Evolutionary conservation across 1,140 invertebrate genomes (phyloP).

Genomic region (Hermetia illucens): DNA sequence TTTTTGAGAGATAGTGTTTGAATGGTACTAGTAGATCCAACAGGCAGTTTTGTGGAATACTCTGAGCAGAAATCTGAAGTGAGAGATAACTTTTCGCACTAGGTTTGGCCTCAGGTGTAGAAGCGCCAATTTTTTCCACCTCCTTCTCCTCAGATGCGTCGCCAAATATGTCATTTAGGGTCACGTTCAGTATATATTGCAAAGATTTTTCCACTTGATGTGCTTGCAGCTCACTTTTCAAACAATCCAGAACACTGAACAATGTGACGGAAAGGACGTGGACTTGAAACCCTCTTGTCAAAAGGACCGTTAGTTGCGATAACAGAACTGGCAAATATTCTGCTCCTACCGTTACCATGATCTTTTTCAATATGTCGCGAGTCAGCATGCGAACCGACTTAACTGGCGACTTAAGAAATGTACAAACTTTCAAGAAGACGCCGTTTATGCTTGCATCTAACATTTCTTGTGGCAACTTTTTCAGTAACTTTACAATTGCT

Average conservation of each 20-base stretch:
- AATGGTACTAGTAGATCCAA: slow-evolving; percentile 67
- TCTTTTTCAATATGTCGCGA: slow-evolving; percentile 77
- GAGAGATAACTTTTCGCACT: slow-evolving; percentile 80
- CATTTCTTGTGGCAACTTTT: slow-evolving; percentile 64
- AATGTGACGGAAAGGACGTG: slow-evolving; percentile 85
- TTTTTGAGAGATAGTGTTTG: slow-evolving; percentile 61
- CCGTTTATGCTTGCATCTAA: slow-evolving; percentile 57
- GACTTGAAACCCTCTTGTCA: slow-evolving; percentile 83
- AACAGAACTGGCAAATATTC: slow-evolving; percentile 64
- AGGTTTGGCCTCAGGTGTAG: slow-evolving; percentile 61
- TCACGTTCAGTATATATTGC: slow-evolving; percentile 66
- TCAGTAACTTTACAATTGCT: slow-evolving; percentile 81
- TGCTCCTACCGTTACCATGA: slow-evolving; percentile 73
- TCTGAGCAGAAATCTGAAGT: slow-evolving; percentile 64
- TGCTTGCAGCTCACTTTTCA: slow-evolving; percentile 40
- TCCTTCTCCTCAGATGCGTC: slow-evolving; percentile 82
- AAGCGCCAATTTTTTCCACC: slow-evolving; percentile 63
- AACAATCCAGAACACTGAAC: slow-evolving; percentile 59
- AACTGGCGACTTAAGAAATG: slow-evolving; percentile 78
- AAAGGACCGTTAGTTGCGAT: slow-evolving; percentile 61
- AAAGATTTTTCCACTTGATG: slow-evolving; percentile 67
- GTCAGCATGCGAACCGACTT: slow-evolving; percentile 73
- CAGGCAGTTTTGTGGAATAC: slow-evolving; percentile 60
- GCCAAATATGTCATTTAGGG: slow-evolving; percentile 79
- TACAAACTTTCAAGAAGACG: slow-evolving; percentile 77